Base-by-base conservation (phyloP, 1,140 invertebrate species). In the Oryzaephilus surinamensis region DNA sequence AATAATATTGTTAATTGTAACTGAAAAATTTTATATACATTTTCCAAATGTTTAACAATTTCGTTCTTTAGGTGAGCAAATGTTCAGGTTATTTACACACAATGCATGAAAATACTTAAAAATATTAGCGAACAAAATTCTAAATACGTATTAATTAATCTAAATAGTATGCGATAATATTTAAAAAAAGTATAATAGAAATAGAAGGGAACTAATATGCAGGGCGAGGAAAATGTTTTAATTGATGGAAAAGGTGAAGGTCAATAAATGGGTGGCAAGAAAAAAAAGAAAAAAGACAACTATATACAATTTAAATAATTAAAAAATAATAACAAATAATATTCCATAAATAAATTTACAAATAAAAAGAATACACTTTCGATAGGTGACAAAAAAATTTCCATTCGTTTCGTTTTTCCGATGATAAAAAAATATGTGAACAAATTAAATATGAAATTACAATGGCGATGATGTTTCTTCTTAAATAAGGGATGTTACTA, bases 401-500 rank as follows among this genome's bases (percentile, higher is more conserved):
- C n/a, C n/a, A 41, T 29, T 41, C 19, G 21, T 41, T 32, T 24
- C 30, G 31, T 21, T 31, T 18, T 20, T 18, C 14, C 11, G 6
- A 6, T 10, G 8, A 19, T 10, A 18, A 31, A 27, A 29, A 29
- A 19, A 19, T 30, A n/a, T 24, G 14, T 40, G 19, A 23, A 32
- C 24, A 20, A 32, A 29, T 20, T 23, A 21, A 29, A 32, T 24
- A 7, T 17, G 32, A 19, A 32, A 21, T 20, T 19, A 27, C 24
- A 36, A 32, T 10, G 23, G 43, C 41, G 48, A 45, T 42, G 46
- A 40, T 40, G 29, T 24, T 40, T 33, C 31, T 41, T 51, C 36
- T 72, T 85, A 87, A 62, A 88, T 87, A 62, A 87, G 78, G 40
- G 83, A 81, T 56, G 83, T 88, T 63, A 88, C 83, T 46, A 88